Evolutionary conservation across 2,113 vertebrate species (phyloP), one percentile per base, ranked within the genome.

Genomic region (Athene noctua): DNA sequence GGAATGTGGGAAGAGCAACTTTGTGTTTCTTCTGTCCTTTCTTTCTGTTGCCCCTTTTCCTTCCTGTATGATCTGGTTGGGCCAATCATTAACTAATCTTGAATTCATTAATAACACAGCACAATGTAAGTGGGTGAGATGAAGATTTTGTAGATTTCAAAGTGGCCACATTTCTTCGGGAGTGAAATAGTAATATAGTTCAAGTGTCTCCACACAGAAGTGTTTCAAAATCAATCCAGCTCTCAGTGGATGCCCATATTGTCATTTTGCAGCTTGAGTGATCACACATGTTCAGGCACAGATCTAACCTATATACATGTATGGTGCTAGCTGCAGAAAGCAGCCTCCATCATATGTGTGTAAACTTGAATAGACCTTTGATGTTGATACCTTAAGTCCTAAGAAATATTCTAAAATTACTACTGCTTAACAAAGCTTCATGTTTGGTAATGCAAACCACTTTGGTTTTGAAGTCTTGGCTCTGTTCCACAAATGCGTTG

Each of bases 281-380:
- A 63, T 63, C 52, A 16, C 25, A 29, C 17, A 6, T 51, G 22
- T 44, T 82, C 21, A 83, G 40, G 22, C 8, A 46, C 21, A 36
- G 0, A 54, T 82, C 11, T 29, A 42, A 27, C 11, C 38, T 46
- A 2, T 46, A 19, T 17, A 44, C 5, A 22, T 38, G 16, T 25
- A 25, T 26, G 6, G 22, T 52, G 44, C 9, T 67, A 40, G 20
- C 23, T 81, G 62, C 57, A 82, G 57, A 74, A 84, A 87, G 52
- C 42, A 30, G 4, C 12, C 20, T 47, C 34, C 29, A 15, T 30
- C 13, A 14, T 0, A 0, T 0, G 0, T 7, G 19, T 27, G 23
- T 38, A 44, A 72, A 8, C 44, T 65, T 72, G 38, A 85, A 72
- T 21, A 62, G 25, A 77, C 46, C 36, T 92, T 78, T 78, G 47